These are phyloP conservation scores for Natator depressus DNA, from an alignment of 2,113 vertebrate genomes.

Conservation along the genomic window DNA sequence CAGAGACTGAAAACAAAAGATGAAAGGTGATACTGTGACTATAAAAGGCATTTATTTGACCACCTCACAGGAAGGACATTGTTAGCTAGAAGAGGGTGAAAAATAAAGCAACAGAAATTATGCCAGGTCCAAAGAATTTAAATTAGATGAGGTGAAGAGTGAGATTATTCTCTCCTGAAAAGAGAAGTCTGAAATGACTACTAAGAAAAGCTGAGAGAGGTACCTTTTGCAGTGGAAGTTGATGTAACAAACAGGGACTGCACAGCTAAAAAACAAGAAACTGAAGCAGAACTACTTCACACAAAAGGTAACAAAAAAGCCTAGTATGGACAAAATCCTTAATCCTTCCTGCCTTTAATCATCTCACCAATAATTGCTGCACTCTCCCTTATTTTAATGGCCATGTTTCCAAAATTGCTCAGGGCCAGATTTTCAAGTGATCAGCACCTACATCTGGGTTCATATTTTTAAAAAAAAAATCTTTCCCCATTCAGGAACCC, in stretches of 20 bases:
- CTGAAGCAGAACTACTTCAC: neutral
- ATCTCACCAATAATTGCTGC: neutral
- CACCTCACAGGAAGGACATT: rapidly evolving
- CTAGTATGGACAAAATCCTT: neutral
- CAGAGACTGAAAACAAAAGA: neutral
- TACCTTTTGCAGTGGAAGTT: neutral
- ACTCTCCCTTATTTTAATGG: neutral
- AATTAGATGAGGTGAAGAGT: neutral
- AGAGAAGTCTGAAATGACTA: neutral
- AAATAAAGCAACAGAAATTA: neutral
- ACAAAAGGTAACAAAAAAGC: neutral
- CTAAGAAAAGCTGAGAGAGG: neutral
- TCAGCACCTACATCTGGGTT: neutral
- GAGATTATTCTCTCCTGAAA: neutral
- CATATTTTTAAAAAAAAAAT: neutral
- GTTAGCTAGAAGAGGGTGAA: neutral
- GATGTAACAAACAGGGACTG: rapidly evolving
- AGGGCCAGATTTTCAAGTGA: neutral
- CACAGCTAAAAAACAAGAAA: neutral
- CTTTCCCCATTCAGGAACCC: neutral
- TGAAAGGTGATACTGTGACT: neutral
- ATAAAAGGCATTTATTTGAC: neutral
- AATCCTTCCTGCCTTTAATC: neutral
- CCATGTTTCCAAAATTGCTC: neutral
- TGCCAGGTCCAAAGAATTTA: rapidly evolving